Base-by-base conservation (phyloP, 2,113 vertebrate species). In the Otis tarda region DNA sequence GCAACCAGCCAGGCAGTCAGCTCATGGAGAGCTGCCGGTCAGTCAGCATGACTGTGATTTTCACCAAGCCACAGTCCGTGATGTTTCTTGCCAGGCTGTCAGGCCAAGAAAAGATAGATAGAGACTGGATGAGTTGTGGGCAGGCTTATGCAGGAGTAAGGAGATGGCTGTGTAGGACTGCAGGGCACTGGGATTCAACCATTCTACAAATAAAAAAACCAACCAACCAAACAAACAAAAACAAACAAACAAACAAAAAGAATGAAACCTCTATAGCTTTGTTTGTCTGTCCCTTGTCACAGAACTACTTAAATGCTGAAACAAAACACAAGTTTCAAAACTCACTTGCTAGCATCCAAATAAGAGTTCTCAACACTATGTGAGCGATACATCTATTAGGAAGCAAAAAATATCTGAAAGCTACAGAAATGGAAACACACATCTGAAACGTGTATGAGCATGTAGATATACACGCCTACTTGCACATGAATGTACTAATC, bases 361-460 rank as follows among this genome's bases (percentile, higher is more conserved):
- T 61, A 67, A 67, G 11, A 23, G 8, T 65, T 87, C 52, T 65
- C 45, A 76, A 45, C 83, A 55, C 24, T n/a, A 13, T 12, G 4
- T 47, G 14, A 7, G 25, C 33, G 49, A 65, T 21, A 14, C 1
- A 17, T 41, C 31, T 81, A 2, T 35, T 52, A 74, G 27, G 47
- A 90, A 79, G 47, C 7, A 49, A 47, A 43, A 3, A 47, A 4
- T 37, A 61, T 45, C 22, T 82, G 80, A 74, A 80, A 79, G 12
- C 6, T 60, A 20, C 18, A 79, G 37, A 35, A 67, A 59, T 4
- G 45, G 52, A 28, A 11, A 20, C 0, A 0, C 12, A 49, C 6
- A 41, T 25, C 20, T 19, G 50, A 78, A 69, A 53, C 0, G 3
- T 2, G 0, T 30, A 9, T 45, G 11, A 82, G 10, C 19, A 31